Percentiles rank a stretch among this genome's conserved stretches.
These are phyloP conservation scores for Coregonus ussuriensis DNA, from an alignment of 2,797 vertebrate species.

Conservation along the genomic window DNA sequence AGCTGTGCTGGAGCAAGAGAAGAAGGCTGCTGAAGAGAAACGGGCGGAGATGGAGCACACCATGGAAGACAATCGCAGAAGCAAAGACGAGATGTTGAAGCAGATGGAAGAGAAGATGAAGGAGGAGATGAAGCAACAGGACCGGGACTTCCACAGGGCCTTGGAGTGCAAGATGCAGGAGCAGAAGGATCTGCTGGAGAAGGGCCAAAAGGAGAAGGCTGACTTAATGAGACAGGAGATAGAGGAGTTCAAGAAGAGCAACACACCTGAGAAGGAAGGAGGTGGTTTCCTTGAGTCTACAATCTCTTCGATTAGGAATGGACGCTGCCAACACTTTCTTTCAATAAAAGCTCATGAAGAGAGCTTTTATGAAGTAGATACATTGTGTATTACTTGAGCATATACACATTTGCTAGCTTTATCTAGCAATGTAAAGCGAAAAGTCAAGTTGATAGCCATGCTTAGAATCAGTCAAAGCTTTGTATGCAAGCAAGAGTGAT, in stretches of 20 bases:
- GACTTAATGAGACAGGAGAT: conserved; percentile 41
- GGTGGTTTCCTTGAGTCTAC: background rate
- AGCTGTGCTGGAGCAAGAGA: conserved; percentile 31
- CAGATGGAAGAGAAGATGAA: conserved; percentile 38
- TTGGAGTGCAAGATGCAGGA: conserved; percentile 48
- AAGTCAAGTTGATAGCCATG: no score
- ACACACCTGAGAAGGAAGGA: background rate
- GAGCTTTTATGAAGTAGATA: background rate
- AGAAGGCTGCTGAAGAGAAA: conserved; percentile 41
- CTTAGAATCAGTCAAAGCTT: no score
- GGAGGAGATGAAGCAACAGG: conserved; percentile 25
- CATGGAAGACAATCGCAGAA: conserved; percentile 16
- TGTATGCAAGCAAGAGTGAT: no score
- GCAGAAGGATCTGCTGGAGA: conserved; percentile 39
- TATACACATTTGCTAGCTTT: background rate
- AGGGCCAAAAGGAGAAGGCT: conserved; percentile 39
- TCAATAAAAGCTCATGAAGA: conserved; percentile 8
- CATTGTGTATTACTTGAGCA: no score
- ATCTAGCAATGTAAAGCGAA: no score
- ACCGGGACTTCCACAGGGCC: conserved; percentile 34
- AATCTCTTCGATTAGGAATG: rapidly evolving
- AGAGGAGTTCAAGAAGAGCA: conserved; percentile 24
- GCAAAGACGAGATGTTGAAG: conserved; percentile 23
- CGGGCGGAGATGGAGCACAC: conserved; percentile 26
- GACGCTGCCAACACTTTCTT: background rate